Evolutionary conservation across 2,113 vertebrate genomes (phyloP).

Genomic region (Myrmophylax atrothorax): DNA sequence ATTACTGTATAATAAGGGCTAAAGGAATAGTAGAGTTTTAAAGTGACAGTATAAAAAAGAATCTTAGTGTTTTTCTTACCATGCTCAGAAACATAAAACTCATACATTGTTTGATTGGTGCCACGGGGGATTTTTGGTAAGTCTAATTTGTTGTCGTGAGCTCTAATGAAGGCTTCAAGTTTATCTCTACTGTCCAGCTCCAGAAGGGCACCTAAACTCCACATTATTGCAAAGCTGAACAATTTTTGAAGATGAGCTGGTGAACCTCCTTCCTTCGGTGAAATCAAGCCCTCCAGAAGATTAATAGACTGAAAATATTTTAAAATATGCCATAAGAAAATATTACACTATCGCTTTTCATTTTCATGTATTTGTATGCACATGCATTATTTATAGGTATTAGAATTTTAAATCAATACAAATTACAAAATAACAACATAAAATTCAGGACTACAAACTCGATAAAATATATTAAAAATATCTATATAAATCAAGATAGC

Average conservation of each 20-base stretch:
- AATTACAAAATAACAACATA: background rate
- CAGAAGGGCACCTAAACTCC: conserved; percentile 80
- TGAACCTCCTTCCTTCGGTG: conserved; percentile 72
- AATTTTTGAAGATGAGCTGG: conserved; percentile 70
- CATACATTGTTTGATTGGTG: conserved; percentile 73
- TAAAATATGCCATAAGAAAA: background rate
- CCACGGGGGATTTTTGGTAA: conserved; percentile 68
- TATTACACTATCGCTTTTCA: background rate
- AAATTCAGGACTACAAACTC: background rate
- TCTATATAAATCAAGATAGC: background rate
- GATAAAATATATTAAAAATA: background rate
- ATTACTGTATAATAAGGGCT: background rate
- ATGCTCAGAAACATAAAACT: conserved; percentile 72
- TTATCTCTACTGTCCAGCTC: conserved; percentile 76
- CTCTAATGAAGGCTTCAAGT: conserved; percentile 75
- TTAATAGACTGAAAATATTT: conserved; percentile 75
- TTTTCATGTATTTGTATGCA: background rate
- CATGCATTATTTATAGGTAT: background rate
- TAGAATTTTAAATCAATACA: background rate
- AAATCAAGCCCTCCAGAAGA: conserved; percentile 80
- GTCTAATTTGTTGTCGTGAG: conserved; percentile 64
- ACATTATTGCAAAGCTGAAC: conserved; percentile 79
- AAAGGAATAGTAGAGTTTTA: background rate
- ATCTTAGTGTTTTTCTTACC: conserved; percentile 62
- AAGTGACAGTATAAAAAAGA: background rate